Base-by-base conservation (phyloP, 2,888 invertebrate genomes). In the Meghimatium bilineatum region DNA sequence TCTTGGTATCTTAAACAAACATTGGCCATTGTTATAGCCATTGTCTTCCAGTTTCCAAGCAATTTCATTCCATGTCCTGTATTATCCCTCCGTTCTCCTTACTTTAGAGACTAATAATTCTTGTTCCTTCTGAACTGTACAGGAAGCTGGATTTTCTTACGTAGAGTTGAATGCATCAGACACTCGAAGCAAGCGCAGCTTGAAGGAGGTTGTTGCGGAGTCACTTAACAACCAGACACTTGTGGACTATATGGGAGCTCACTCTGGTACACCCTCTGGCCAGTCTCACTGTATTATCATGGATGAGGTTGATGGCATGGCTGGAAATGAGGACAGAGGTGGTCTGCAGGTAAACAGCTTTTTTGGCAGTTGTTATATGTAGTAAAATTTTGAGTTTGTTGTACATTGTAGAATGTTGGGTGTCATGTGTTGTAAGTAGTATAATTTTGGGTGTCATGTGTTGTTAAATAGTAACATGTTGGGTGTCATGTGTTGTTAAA, bases 231-330 rank as follows among this genome's bases (percentile, higher is more conserved):
- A 96, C 87, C 91, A 92, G 71, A 93, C 93, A 5, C 88, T 94
- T 8, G 90, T 91, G 23, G 91, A 91, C 83, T 92, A 89, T 85
- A 89, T 92, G 80, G 91, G 92, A 88, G 83, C 80, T 82, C 63
- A 66, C 66, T n/a, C 32, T 29, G 52, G 52, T 5, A 10, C 69
- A 6, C 82, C 82, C 34, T 67, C 67, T n/a, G 89, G 91, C 23
- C 88, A 87, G 88, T 97, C 97, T 90, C 97, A 98, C 92, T 97
- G 97, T 26, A 94, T 99, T 14, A 95, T 99, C n/a, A 99, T 99
- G 99, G 99, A 99, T 92, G 99, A 99, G 95, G 99, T 99, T 0
- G 99, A 99, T 92, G 99, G 99, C 17, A 99, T 99, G 99, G 97
- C 98, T 0, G 99, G 99, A 5, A 99, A 99, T 93, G 98, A 99